Percentiles rank a stretch among this genome's conserved stretches.
Conservation (phyloP, 64 coral and sea anemone species). For the Astreopora myriophthalma region DNA sequence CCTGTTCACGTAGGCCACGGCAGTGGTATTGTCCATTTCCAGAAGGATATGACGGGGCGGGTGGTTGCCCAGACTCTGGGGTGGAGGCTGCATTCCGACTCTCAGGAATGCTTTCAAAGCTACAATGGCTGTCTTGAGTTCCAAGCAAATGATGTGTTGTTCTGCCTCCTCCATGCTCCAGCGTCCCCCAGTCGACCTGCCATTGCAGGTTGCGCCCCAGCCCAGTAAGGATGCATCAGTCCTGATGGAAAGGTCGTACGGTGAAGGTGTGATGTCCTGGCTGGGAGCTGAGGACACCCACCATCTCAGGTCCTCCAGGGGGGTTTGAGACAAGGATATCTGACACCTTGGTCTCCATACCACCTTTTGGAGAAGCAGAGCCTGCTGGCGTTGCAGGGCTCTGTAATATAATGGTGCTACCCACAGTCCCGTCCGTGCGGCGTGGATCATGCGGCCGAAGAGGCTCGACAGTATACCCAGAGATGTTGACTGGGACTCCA, state of each 20-base stretch:
- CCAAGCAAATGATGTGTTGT: conserved; percentile 53
- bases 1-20: conserved; percentile 51
- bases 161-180: conserved; percentile 36
- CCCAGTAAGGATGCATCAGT: conserved; percentile 62
- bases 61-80: background rate
- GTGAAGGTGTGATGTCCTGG: conserved; percentile 13
- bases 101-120: conserved; percentile 38
- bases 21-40: conserved; percentile 63
- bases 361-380: background rate
- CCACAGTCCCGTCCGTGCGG: background rate
- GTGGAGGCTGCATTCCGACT: background rate
- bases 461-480: background rate
- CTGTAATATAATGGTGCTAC: conserved; percentile 28
- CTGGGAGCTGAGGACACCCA: conserved; percentile 16
- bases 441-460: background rate
- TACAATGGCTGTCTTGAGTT: conserved; percentile 32
- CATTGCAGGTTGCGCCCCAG: conserved; percentile 55
- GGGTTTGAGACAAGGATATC: background rate
- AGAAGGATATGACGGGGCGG: conserved; percentile 56
- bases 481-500: background rate
- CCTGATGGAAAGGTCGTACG: conserved; percentile 22
- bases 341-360: background rate
- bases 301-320: conserved; percentile 40
- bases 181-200: conserved; percentile 20
- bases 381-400: conserved; percentile 14